phyloP scores from a whole-genome alignment of 2,113 vertebrate genomes.

The Pyrgilauda ruficollis region DNA sequence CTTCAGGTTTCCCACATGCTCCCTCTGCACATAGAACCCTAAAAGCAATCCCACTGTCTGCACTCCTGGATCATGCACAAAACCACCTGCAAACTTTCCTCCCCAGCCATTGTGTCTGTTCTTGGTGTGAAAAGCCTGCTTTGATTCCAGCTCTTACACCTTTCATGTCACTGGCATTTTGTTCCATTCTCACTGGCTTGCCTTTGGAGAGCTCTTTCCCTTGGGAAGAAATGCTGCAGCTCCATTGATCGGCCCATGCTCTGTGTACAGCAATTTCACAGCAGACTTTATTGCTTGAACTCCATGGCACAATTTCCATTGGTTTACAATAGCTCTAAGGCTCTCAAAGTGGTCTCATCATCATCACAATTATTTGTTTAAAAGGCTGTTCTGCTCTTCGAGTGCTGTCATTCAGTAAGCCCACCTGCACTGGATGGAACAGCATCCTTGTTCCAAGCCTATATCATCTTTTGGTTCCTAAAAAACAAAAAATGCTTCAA shows the following conservation, averaged over 20 bases:
- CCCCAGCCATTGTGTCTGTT: not conserved
- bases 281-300: not conserved
- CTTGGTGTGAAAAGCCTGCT: not conserved
- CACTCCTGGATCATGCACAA: not conserved
- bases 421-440: not conserved
- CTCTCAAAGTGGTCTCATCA: constrained; percentile 17
- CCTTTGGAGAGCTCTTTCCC: not conserved
- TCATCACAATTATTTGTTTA: not conserved
- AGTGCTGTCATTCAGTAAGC: not conserved
- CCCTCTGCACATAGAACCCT: not conserved
- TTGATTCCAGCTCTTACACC: not conserved
- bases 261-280: constrained; percentile 18
- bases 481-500: not conserved
- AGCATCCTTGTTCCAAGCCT: not conserved
- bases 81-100: not conserved
- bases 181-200: not conserved
- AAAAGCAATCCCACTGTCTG: not conserved
- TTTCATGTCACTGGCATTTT: not conserved
- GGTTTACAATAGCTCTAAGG: constrained; percentile 20
- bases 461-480: not conserved
- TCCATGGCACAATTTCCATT: not conserved
- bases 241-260: not conserved
- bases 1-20: not conserved
- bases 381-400: not conserved
- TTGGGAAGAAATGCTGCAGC: not conserved